Evolutionary conservation across 2,113 vertebrate genomes (phyloP), one percentile per base, ranked within the genome.

Genomic region (Onychostruthus taczanowskii): DNA sequence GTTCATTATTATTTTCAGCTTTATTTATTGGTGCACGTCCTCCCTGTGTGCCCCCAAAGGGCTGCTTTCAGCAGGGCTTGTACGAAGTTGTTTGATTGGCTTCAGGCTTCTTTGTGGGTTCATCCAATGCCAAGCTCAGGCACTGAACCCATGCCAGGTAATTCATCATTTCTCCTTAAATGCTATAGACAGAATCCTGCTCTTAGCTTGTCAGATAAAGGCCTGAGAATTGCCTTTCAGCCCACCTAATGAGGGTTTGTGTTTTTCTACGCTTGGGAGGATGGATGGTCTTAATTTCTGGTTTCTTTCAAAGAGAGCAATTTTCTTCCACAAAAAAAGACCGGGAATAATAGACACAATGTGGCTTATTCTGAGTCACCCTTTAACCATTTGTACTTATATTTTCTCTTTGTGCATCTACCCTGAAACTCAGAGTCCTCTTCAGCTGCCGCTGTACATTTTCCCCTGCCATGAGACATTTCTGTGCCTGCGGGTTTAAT

Each of bases 191-290:
- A 95, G 89, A 83, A 43, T 56, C 75, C 33, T 67, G 81, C 75
- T 90, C 72, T 85, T 74, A 63, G 75, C 53, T 66, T 76, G 84
- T 73, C 84, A 82, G 75, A 96, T 82, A 95, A 97, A 95, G 87
- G 89, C 43, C 67, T n/a, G 78, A 59, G 91, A 95, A 87, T 62
- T 95, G 91, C 89, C 93, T 94, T 87, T 95, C 84, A 95, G 87
- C 63, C 89, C 94, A 93, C 78, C 91, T 91, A 95, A 97, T 86
- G 35, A 95, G 75, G 82, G 85, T 82, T 96, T 90, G 67, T 93
- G 74, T 87, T 87, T 87, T 85, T 66, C 70, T 83, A 9, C 0
- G 1, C 67, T 59, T 46, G 89, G 84, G 62, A 79, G 53, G 70
- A 93, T 66, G 89, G 81, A 90, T 76, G 80, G 70, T 66, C 82